A percentile compares a stretch with the other conserved stretches of the same genome.
Conservation (phyloP, 2,797 vertebrate genomes). For the Mormyrus proboscirostris region DNA sequence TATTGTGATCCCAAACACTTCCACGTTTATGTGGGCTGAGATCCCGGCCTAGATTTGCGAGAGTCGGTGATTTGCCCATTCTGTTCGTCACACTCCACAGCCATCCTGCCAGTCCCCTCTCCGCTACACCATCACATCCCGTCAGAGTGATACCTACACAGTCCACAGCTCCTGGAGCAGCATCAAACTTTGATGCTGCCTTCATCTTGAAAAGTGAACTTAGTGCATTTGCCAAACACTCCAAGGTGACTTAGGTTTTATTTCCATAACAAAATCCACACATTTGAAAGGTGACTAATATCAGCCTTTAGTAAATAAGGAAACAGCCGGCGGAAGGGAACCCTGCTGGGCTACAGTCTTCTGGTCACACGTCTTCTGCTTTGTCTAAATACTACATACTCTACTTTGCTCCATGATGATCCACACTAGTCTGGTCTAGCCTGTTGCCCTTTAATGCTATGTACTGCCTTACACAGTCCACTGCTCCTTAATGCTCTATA, state of each 20-base stretch:
- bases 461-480: neutral
- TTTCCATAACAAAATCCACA: neutral
- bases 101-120: neutral
- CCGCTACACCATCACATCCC: neutral
- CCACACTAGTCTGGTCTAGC: neutral
- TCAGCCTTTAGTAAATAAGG: neutral
- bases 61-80: neutral
- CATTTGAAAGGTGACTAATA: slow-evolving; percentile 10
- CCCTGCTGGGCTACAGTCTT: neutral
- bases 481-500: neutral
- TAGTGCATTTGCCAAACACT: neutral
- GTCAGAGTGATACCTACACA: neutral
- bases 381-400: neutral
- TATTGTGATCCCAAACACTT: too few relatives aligned
- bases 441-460: neutral
- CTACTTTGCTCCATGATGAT: neutral
- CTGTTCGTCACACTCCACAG: neutral
- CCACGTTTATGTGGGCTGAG: neutral
- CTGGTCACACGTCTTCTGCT: neutral
- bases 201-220: neutral
- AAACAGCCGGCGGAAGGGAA: neutral
- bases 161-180: neutral
- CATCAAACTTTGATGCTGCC: neutral
- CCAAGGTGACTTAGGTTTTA: neutral
- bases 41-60: neutral